Percentiles rank a stretch among this genome's conserved stretches.
Evolutionary conservation across 2,113 vertebrate genomes (phyloP).

Genomic region (Clinocottus analis): DNA sequence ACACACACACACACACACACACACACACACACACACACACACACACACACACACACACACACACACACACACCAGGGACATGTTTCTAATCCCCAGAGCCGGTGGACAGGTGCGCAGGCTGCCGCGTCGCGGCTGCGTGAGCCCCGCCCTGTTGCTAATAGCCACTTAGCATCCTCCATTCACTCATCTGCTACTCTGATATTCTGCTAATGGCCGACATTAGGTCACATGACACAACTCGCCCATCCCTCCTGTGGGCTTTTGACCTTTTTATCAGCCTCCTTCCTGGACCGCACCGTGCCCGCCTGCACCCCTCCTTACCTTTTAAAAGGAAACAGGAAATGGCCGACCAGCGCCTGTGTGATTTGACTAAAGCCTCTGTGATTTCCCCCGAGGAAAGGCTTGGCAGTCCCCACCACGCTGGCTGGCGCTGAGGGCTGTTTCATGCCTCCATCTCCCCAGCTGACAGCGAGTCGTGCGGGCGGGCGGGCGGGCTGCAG

Average conservation of each 20-base stretch:
- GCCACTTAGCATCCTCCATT: slow-evolving; percentile 73
- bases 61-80: slow-evolving; percentile 40
- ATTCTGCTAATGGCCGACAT: slow-evolving; percentile 66
- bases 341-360: slow-evolving; percentile 65
- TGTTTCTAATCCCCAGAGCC: slow-evolving; percentile 50
- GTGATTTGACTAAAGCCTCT: slow-evolving; percentile 80
- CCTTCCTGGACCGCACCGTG: slow-evolving; percentile 32
- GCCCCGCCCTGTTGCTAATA: slow-evolving; percentile 65
- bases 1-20: slow-evolving; percentile 8
- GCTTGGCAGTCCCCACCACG: slow-evolving; percentile 68
- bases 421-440: slow-evolving; percentile 65
- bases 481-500: slow-evolving; percentile 38
- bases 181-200: slow-evolving; percentile 67
- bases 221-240: slow-evolving; percentile 52
- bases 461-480: slow-evolving; percentile 72
- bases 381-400: slow-evolving; percentile 81
- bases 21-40: too few species aligned
- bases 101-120: slow-evolving; percentile 69
- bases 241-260: slow-evolving; percentile 48
- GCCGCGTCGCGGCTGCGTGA: slow-evolving; percentile 35
- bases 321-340: slow-evolving; percentile 63
- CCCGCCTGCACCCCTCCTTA: background rate
- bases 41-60: background rate
- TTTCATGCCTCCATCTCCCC: slow-evolving; percentile 71
- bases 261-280: slow-evolving; percentile 61